Evolutionary conservation across 2,888 invertebrate species (phyloP), one percentile per base, ranked within the genome.

Genomic region (Scaptomyza cyrtandrae): DNA sequence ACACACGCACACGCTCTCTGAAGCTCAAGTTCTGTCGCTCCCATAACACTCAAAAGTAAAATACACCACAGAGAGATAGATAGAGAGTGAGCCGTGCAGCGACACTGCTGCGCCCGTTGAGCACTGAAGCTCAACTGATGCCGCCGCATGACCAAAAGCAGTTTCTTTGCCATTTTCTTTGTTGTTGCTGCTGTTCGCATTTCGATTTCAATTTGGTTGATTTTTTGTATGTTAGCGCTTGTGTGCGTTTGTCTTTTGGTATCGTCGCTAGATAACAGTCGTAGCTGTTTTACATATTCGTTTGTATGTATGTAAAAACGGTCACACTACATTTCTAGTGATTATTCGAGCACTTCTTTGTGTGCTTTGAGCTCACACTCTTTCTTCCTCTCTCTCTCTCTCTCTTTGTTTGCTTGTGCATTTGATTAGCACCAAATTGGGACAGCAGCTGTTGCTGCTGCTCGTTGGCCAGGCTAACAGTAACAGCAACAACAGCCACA

Each of bases 111-210:
- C 76, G 72, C 88, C 63, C 74, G 84, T 75, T 88, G 80, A 80
- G 84, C 84, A 86, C 52, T 78, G 70, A 74, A 86, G 84, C 88
- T 75, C 84, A 83, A 83, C 86, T 83, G 88, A 74, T 78, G 78
- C 84, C 78, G 88, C 86, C 84, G 75, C 75, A 73, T 84, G 86
- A 80, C 80, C 78, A 83, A 86, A 73, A 88, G 80, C 76, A 70
- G 68, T 86, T 86, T 84, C 86, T 78, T 80, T 87, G 87, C 85
- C 82, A 85, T 82, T 81, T 85, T 82, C 76, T 72, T 86, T 87
- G 81, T 81, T 75, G 67, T 68, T 75, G 75, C 63, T 73, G 56
- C 49, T 49, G 63, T 78, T 85, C 69, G 74, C 66, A 83, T 86
- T 81, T 83, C 83, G 83, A 73, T 81, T 81, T 86, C 83, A 73